Percentiles rank a stretch among this genome's conserved stretches.
These are phyloP conservation scores for Philhelius pedissequus DNA, from an alignment of 2,888 invertebrate species.

Conservation along the genomic window DNA sequence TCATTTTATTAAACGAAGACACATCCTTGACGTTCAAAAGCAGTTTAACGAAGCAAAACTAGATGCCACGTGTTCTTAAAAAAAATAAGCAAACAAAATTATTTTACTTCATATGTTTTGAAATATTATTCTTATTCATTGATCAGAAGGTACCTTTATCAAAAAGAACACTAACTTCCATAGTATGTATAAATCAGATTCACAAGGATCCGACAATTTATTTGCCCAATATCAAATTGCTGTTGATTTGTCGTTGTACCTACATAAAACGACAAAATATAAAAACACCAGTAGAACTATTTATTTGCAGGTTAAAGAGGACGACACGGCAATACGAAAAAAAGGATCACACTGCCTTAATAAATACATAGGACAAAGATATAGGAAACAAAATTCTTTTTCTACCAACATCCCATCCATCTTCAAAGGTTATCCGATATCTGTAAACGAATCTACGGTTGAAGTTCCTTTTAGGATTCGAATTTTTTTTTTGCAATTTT, in stretches of 20 bases:
- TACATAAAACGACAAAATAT: background rate
- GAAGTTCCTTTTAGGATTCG: slow-evolving; percentile 26
- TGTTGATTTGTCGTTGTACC: slow-evolving; percentile 44
- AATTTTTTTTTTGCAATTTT: background rate
- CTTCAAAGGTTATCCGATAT: slow-evolving; percentile 55
- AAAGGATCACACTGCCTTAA: background rate
- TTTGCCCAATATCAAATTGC: slow-evolving; percentile 58
- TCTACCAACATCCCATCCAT: background rate
- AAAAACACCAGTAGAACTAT: background rate
- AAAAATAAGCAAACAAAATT: too few species aligned
- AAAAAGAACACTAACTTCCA: background rate
- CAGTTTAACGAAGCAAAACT: too few species aligned
- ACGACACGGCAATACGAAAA: background rate
- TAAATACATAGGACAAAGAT: background rate
- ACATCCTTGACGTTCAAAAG: too few species aligned
- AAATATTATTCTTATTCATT: background rate
- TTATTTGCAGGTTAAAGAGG: slow-evolving; percentile 11
- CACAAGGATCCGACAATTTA: slow-evolving; percentile 30
- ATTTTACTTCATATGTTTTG: background rate
- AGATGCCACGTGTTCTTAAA: background rate
- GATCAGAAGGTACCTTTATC: background rate
- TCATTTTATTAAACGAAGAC: too few species aligned
- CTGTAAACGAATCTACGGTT: slow-evolving; percentile 32
- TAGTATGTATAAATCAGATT: background rate
- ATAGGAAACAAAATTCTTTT: slow-evolving; percentile 33